Conservation (phyloP, 2,113 vertebrate species). For the Xiphorhynchus elegans region DNA sequence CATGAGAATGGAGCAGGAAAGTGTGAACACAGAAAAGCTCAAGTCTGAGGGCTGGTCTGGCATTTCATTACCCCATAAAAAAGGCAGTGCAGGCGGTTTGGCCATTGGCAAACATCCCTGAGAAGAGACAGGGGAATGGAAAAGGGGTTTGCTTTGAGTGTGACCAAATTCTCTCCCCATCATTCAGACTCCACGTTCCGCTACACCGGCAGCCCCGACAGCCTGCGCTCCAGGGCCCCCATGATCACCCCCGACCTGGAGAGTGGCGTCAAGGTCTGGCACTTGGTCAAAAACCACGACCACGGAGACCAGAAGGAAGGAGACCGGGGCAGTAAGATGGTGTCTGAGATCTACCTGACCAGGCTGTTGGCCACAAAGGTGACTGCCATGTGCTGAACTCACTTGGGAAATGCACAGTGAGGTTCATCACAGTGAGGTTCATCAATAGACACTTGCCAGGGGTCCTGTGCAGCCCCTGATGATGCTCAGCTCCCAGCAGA, state of each 20-base stretch:
- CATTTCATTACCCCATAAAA: not conserved
- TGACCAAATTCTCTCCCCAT: not conserved
- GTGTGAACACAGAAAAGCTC: not conserved
- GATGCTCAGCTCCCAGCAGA: not conserved
- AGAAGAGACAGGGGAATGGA: not conserved
- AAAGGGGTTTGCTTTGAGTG: not conserved
- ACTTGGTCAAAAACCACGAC: conserved; percentile 97
- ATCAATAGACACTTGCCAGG: accelerated
- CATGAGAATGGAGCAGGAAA: not conserved
- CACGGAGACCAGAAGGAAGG: conserved; percentile 98
- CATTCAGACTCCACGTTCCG: conserved; percentile 92
- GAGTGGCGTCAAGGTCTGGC: conserved; percentile 97
- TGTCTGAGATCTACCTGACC: conserved; percentile 98
- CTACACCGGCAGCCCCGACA: conserved; percentile 97
- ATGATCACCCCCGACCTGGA: conserved; percentile 99
- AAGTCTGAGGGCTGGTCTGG: accelerated
- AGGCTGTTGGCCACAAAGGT: conserved; percentile 97
- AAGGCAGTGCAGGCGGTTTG: accelerated
- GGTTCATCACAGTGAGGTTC: accelerated
- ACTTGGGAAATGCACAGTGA: accelerated
- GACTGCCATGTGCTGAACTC: not conserved
- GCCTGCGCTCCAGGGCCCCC: conserved; percentile 92
- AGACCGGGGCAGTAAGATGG: conserved; percentile 98
- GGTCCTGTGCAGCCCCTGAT: too few relatives aligned
- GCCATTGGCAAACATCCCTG: accelerated